These are phyloP conservation scores for Drosophila paranaensis DNA, from an alignment of 2,888 invertebrate genomes.

Conservation along the genomic window DNA sequence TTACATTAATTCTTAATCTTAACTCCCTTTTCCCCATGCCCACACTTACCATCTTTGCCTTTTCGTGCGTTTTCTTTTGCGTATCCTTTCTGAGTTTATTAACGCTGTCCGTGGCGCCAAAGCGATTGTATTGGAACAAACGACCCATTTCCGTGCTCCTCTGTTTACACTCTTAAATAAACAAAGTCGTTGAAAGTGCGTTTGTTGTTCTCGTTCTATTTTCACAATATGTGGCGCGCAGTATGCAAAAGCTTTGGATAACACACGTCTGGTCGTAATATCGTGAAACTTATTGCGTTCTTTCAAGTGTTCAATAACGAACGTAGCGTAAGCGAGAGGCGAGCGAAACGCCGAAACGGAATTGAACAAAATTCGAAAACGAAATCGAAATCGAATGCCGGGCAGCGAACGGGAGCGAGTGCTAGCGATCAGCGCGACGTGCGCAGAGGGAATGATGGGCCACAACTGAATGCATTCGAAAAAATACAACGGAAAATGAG, in stretches of 20 bases:
- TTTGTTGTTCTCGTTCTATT: slow-evolving; percentile 1
- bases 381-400: slow-evolving; percentile 17
- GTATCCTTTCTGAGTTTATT: slow-evolving; percentile 75
- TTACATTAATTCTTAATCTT: not conserved
- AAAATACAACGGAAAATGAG: slow-evolving; percentile 79
- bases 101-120: slow-evolving; percentile 67
- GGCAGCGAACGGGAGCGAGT: slow-evolving; percentile 42
- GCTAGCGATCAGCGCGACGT: slow-evolving; percentile 82
- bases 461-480: slow-evolving; percentile 69
- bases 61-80: slow-evolving; percentile 53
- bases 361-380: slow-evolving; percentile 8
- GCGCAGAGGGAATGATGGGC: slow-evolving; percentile 82
- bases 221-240: slow-evolving; percentile 40
- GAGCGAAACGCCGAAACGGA: slow-evolving; percentile 5
- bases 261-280: slow-evolving; percentile 45
- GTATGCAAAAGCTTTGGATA: slow-evolving; percentile 24
- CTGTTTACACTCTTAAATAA: slow-evolving; percentile 63
- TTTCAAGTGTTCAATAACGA: slow-evolving; percentile 50
- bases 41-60: slow-evolving; percentile 70
- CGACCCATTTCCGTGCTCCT: slow-evolving; percentile 76
- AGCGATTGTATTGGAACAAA: slow-evolving; percentile 82
- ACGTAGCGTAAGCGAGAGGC: slow-evolving; percentile 21
- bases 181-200: slow-evolving; percentile 38
- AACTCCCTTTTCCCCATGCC: not conserved
- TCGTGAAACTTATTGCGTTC: slow-evolving; percentile 54